Base-by-base conservation (phyloP, 1,140 invertebrate species). In the Zaprionus camerounensis region DNA sequence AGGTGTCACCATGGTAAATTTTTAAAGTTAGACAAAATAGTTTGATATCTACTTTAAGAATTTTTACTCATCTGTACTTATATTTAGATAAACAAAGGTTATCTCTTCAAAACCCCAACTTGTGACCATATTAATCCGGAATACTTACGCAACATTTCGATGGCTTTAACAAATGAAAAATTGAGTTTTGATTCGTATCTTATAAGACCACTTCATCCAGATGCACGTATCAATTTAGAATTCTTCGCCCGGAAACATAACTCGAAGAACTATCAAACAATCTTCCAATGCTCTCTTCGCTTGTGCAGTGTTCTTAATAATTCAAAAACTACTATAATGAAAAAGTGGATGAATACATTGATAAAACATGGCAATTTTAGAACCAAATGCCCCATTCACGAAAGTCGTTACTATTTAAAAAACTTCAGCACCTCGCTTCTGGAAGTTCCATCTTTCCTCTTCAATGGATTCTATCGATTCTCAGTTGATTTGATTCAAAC, bases 261-360 rank as follows among this genome's bases (percentile, higher is more conserved):
- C 20, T 64, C 82, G 0, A 77, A 62, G 1, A 55, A 20, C 3
- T 87, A 78, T 49, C 76, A 91, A 17, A 78, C 24, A 15, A 64
- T 91, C 1, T 87, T 87, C 15, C 31, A 70, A n/a, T 80, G 78
- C 24, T 53, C 76, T 7, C 46, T 91, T 2, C 69, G 86, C 36
- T 56, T 91, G 41, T 91, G 88, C 56, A 46, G 17, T 6, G 57
- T 84, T 34, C 41, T 91, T 11, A 67, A 62, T 0, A 55, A 46
- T 7, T 44, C 41, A 3, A 84, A 76, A 9, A 59, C 44, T 34
- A 75, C 72, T 15, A 61, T 91, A 9, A 76, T 91, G 3, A 87
- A 84, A 6, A 74, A 59, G 26, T 83, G 81, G 81, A 65, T 80
- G 13, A 46, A 59, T 1, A 63, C 59, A 15, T 64, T 83, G 3